phyloP scores from a whole-genome alignment of 2,888 invertebrate species.

The Hydrotaea diabolus region DNA sequence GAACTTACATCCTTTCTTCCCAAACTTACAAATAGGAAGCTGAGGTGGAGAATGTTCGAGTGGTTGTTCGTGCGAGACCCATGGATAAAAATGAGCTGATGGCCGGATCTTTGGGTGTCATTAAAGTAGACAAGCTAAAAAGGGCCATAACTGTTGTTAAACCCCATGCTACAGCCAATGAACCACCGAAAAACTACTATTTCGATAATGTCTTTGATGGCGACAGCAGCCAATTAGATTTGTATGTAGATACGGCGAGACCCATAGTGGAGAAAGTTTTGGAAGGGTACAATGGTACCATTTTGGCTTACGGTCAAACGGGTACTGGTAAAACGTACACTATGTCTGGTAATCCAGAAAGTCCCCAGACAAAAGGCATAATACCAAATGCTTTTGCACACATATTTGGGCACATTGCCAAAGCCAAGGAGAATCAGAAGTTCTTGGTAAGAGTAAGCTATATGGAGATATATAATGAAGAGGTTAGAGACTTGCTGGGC shows the following conservation, averaged over 20 bases:
- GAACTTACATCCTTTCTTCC: too few relatives aligned
- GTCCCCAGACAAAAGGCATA: slow-evolving; percentile 95
- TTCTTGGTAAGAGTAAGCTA: slow-evolving; percentile 98
- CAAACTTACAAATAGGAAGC: slow-evolving; percentile 80
- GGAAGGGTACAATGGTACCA: slow-evolving; percentile 97
- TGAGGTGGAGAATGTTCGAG: slow-evolving; percentile 96
- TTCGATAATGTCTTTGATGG: slow-evolving; percentile 97
- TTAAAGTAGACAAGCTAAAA: slow-evolving; percentile 89
- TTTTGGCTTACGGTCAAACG: slow-evolving; percentile 94
- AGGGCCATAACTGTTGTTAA: slow-evolving; percentile 90
- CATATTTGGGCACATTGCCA: slow-evolving; percentile 98
- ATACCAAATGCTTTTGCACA: slow-evolving; percentile 99
- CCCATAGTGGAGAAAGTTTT: slow-evolving; percentile 98
- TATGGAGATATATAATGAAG: slow-evolving; percentile 99
- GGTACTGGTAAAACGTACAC: slow-evolving; percentile 99
- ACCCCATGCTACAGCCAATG: slow-evolving; percentile 86
- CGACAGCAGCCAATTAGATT: slow-evolving; percentile 90
- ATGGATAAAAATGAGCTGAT: slow-evolving; percentile 92
- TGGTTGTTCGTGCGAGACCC: slow-evolving; percentile 96
- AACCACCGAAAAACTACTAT: slow-evolving; percentile 93
- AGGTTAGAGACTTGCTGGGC: slow-evolving; percentile 95
- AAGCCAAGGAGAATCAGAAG: slow-evolving; percentile 95
- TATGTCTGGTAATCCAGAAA: slow-evolving; percentile 95
- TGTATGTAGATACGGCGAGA: slow-evolving; percentile 97
- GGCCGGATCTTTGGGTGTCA: slow-evolving; percentile 87